Conservation (phyloP, 2,797 vertebrate species). For the Danionella dracula region DNA sequence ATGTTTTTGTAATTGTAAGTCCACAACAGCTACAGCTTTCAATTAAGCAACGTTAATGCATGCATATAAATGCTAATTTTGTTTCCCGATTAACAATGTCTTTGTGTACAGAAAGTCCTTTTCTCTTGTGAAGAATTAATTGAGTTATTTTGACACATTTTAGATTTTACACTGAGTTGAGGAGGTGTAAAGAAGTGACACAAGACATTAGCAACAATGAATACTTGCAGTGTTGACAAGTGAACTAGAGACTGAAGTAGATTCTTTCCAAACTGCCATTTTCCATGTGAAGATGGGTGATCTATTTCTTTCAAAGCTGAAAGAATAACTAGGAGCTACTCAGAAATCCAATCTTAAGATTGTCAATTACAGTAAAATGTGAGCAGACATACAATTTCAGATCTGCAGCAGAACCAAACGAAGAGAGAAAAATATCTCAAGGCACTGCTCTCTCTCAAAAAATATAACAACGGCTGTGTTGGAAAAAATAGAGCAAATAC, state of each 20-base stretch:
- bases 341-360: not conserved
- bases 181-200: not conserved
- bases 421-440: conserved; percentile 2
- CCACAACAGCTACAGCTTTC: too few relatives aligned
- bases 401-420: not conserved
- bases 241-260: not conserved
- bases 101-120: not conserved
- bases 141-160: not conserved
- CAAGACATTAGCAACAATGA: not conserved
- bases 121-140: not conserved
- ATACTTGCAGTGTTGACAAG: not conserved
- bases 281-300: not conserved
- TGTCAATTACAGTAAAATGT: not conserved
- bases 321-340: not conserved
- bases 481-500: conserved; percentile 6
- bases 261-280: not conserved
- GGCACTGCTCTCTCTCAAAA: not conserved
- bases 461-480: not conserved
- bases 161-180: not conserved
- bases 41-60: too few relatives aligned
- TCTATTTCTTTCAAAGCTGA: not conserved
- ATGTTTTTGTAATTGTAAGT: too few relatives aligned
- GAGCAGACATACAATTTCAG: not conserved
- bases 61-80: not conserved
- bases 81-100: too few relatives aligned